Percentiles rank a stretch among this genome's conserved stretches.
Conservation (phyloP, 2,888 invertebrate genomes). For the Sturmia bella region DNA sequence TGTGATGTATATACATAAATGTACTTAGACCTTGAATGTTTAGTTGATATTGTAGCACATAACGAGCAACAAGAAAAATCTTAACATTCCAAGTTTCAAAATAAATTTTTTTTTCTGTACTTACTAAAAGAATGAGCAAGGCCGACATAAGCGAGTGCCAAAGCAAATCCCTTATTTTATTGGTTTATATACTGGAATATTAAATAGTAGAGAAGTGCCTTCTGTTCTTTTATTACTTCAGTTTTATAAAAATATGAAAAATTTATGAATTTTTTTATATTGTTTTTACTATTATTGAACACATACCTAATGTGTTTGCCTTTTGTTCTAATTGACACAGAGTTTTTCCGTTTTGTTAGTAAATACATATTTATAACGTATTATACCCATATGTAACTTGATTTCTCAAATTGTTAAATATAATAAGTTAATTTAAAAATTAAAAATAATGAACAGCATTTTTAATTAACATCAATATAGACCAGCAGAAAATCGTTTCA, state of each 20-base stretch:
- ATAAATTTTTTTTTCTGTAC: slow-evolving; percentile 7
- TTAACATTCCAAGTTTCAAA: slow-evolving; percentile 49
- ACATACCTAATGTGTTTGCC: no score
- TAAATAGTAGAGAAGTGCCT: slow-evolving; percentile 43
- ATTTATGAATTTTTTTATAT: neutral
- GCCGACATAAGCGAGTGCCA: neutral
- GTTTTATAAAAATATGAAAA: slow-evolving; percentile 31
- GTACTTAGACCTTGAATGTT: neutral
- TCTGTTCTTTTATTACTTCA: slow-evolving; percentile 46
- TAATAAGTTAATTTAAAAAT: no score
- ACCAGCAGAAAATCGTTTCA: no score
- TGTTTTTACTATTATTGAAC: no score
- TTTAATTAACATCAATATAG: no score
- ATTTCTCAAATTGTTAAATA: no score
- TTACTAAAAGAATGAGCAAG: neutral
- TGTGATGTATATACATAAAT: neutral
- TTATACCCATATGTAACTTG: no score
- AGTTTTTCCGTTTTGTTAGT: neutral
- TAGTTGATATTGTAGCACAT: slow-evolving; percentile 22
- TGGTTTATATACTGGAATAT: neutral
- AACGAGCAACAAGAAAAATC: neutral
- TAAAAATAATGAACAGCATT: no score
- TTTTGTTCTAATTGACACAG: neutral
- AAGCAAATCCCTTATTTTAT: neutral
- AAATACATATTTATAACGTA: neutral